Percentiles rank a stretch among this genome's conserved stretches.
phyloP scores from a whole-genome alignment of 2,113 vertebrate species.

The Peucedramus taeniatus region DNA sequence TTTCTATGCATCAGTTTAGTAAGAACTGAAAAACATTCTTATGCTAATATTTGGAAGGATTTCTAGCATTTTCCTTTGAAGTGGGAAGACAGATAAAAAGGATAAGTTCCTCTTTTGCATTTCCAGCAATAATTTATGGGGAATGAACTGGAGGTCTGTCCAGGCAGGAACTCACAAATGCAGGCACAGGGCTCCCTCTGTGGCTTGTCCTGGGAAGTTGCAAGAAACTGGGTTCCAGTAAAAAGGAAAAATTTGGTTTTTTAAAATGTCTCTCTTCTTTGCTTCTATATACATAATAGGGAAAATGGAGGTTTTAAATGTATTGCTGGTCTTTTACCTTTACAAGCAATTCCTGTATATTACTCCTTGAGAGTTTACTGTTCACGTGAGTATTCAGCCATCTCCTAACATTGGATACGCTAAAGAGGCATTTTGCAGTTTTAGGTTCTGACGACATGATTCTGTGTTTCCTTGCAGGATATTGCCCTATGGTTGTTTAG shows the following conservation, averaged over 20 bases:
- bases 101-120: not conserved
- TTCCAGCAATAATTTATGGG: not conserved
- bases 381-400: not conserved
- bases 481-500: constrained; percentile 93
- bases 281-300: no score
- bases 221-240: not conserved
- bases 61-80: not conserved
- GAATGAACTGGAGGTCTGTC: not conserved
- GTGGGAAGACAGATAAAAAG: not conserved
- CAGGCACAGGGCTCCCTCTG: constrained; percentile 33
- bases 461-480: constrained; percentile 76
- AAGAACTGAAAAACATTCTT: not conserved
- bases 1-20: not conserved
- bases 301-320: not conserved
- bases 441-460: not conserved
- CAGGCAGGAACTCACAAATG: not conserved
- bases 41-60: not conserved
- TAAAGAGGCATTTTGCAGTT: not conserved
- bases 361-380: not conserved
- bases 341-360: not conserved
- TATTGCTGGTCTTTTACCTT: not conserved
- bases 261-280: not conserved
- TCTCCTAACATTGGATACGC: not conserved
- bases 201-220: not conserved
- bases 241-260: not conserved